Evolutionary conservation across 2,888 invertebrate genomes (phyloP), one percentile per base, ranked within the genome.

Genomic region (Petrophora chlorosata): DNA sequence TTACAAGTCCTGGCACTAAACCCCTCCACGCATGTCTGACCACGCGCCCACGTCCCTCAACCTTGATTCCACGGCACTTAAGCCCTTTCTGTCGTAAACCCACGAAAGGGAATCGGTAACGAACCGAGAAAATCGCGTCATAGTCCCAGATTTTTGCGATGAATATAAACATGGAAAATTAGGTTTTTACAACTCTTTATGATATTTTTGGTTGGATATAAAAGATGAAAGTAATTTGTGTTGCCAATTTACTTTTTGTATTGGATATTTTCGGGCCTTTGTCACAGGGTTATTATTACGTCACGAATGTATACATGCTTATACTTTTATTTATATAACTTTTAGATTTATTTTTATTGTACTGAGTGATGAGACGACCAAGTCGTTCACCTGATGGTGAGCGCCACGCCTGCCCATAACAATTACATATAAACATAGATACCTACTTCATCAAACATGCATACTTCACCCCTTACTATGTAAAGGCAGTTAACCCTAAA

Each of bases 61-160:
- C 5, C 15, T 14, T 10, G 28, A 19, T 34, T 22, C 10, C 30
- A 25, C 26, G 22, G 22, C 29, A 30, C 25, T 32, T 25, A 25
- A 15, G 36, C 15, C 38, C 12, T 50, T 36, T 36, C 26, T 36
- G 13, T 44, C 49, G 34, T 35, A 44, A 48, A 50, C 32, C 39
- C 43, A 23, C 33, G 42, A 49, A 49, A 43, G 29, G 39, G 43
- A 44, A 43, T 34, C 43, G 39, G 14, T 44, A 50, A 43, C 49
- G 49, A 50, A 50, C 49, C 49, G 43, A 29, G 39, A 30, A 43
- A 43, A 49, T 40, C 43, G 39, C 49, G 49, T 39, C 49, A 50
- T 44, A 50, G 44, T 43, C 34, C 25, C 39, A 44, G 49, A 50
- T 50, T 50, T 50, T 34, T 29, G 34, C 34, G 32, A 43, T 44